phyloP scores from a whole-genome alignment of 2,113 vertebrate genomes.

The Pteropus alecto region DNA sequence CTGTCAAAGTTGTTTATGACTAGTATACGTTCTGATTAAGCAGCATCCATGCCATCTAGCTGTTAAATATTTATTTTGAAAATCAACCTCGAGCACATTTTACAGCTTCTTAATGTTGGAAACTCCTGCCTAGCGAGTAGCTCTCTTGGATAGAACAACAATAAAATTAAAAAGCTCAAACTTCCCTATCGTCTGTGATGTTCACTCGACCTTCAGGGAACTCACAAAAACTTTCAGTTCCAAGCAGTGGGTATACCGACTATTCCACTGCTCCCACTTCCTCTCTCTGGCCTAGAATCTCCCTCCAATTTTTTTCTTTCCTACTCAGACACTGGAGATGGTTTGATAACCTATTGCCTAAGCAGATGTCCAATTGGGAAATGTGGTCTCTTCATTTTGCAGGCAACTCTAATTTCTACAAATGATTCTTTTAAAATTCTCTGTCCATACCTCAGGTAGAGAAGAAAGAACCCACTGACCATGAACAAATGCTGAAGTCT shows the following conservation, averaged over 20 bases:
- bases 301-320: not conserved
- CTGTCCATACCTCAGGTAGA: not conserved
- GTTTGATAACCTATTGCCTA: not conserved
- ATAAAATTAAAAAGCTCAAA: not conserved
- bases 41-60: not conserved
- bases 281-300: not conserved
- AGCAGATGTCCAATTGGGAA: not conserved
- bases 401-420: not conserved
- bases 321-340: not conserved
- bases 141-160: not conserved
- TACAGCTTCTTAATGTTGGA: not conserved
- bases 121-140: not conserved
- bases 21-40: not conserved
- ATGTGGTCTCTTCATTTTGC: not conserved
- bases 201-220: not conserved
- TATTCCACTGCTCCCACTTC: not conserved
- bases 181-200: not conserved
- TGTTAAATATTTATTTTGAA: not conserved
- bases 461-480: not conserved
- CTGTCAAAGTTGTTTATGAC: not conserved
- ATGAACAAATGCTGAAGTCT: not conserved
- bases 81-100: not conserved
- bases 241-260: not conserved
- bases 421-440: not conserved
- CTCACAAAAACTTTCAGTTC: not conserved